Percentiles rank a stretch among this genome's conserved stretches.
phyloP scores from a whole-genome alignment of 2,888 invertebrate species.

The Scaptomyza tumidula region DNA sequence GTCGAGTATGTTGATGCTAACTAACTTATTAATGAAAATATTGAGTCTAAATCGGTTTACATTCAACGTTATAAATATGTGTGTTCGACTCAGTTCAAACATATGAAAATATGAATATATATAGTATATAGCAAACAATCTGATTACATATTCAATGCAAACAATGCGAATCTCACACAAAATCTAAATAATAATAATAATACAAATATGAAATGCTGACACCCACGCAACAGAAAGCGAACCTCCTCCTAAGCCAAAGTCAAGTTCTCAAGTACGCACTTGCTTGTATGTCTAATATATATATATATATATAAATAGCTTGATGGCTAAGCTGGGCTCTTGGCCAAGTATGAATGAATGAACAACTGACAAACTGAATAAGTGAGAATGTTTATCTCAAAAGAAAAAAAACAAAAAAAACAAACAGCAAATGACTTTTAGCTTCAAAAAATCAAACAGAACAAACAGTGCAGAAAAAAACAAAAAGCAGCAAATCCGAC shows the following conservation, averaged over 20 bases:
- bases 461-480: conserved; percentile 24
- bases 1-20: no score
- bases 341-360: conserved; percentile 37
- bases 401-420: background rate
- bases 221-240: conserved; percentile 49
- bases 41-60: no score
- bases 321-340: conserved; percentile 56
- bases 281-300: conserved; percentile 1
- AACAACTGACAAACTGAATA: conserved; percentile 19
- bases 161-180: conserved; percentile 15
- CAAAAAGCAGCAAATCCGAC: conserved; percentile 64
- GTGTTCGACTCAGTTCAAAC: background rate
- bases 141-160: conserved; percentile 5
- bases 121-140: conserved; percentile 3
- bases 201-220: conserved; percentile 31
- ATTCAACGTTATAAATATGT: no score
- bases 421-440: conserved; percentile 57
- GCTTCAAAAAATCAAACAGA: conserved; percentile 53
- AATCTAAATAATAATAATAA: conserved; percentile 19
- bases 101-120: background rate
- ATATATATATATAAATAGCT: conserved; percentile 49
- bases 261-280: conserved; percentile 68
- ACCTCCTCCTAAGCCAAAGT: conserved; percentile 27
- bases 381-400: conserved; percentile 44
- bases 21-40: conserved; percentile 6